phyloP scores from a whole-genome alignment of 1,140 invertebrate genomes.

The Heliothis virescens region DNA sequence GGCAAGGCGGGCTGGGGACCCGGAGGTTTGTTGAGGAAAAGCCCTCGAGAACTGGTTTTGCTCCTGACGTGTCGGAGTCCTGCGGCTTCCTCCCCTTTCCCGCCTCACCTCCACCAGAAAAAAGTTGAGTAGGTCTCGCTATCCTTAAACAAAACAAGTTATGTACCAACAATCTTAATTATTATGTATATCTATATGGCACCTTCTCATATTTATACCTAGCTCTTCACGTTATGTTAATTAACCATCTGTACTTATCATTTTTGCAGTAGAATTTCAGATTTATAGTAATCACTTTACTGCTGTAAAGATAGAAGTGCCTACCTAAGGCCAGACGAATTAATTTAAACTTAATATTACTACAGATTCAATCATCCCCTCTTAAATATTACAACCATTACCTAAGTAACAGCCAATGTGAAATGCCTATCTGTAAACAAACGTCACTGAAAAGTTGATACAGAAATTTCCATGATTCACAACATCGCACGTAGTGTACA shows the following conservation, averaged over 20 bases:
- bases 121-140: slow-evolving; percentile 62
- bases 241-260: no score
- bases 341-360: no score
- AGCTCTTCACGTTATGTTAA: no score
- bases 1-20: slow-evolving; percentile 53
- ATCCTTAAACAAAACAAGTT: slow-evolving; percentile 36
- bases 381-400: not conserved
- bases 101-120: slow-evolving; percentile 65
- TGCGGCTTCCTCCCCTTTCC: slow-evolving; percentile 83
- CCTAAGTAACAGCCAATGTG: not conserved
- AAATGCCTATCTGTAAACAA: slow-evolving; percentile 33
- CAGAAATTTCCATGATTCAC: slow-evolving; percentile 45
- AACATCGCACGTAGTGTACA: slow-evolving; percentile 36
- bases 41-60: slow-evolving; percentile 82
- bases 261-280: not conserved
- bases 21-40: slow-evolving; percentile 79
- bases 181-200: not conserved
- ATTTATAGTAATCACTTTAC: not conserved
- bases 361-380: not conserved
- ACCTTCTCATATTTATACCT: no score
- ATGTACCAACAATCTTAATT: not conserved
- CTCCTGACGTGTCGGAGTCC: slow-evolving; percentile 86
- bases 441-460: slow-evolving; percentile 38
- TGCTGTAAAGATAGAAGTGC: no score
- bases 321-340: no score